Percentiles rank a stretch among this genome's conserved stretches.
phyloP scores from a whole-genome alignment of 2,888 invertebrate species.

The Myathropa florea region DNA sequence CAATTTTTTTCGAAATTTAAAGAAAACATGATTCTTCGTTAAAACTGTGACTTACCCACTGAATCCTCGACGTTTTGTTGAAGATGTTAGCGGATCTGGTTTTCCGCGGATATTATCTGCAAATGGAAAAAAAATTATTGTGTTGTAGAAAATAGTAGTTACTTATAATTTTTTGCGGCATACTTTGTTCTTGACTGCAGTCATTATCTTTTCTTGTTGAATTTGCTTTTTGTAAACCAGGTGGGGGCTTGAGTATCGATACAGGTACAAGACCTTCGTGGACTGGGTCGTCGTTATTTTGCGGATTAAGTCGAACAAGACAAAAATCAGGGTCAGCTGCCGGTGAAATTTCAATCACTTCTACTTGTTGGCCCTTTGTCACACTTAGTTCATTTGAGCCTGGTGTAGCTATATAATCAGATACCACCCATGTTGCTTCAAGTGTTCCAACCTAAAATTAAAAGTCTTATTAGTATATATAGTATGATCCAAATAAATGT shows the following conservation, averaged over 20 bases:
- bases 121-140: conserved; percentile 82
- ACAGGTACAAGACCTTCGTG: conserved; percentile 91
- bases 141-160: neutral
- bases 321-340: conserved; percentile 86
- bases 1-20: neutral
- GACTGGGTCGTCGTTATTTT: conserved; percentile 82
- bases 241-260: conserved; percentile 88
- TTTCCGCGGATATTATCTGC: conserved; percentile 81
- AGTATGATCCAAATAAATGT: neutral
- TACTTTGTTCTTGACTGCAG: conserved; percentile 79
- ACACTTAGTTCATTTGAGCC: conserved; percentile 91
- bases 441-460: conserved; percentile 86
- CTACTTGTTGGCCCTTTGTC: conserved; percentile 95
- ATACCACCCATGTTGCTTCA: conserved; percentile 95
- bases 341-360: conserved; percentile 89
- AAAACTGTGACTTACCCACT: conserved; percentile 87
- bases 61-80: conserved; percentile 91
- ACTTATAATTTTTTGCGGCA: conserved; percentile 24
- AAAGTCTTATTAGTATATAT: neutral
- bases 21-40: neutral
- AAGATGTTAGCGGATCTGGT: conserved; percentile 84
- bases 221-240: conserved; percentile 81
- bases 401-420: conserved; percentile 89
- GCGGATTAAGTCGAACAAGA: conserved; percentile 85
- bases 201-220: conserved; percentile 78